These are phyloP conservation scores for Stratiomys singularior DNA, from an alignment of 2,888 invertebrate genomes.

Conservation along the genomic window DNA sequence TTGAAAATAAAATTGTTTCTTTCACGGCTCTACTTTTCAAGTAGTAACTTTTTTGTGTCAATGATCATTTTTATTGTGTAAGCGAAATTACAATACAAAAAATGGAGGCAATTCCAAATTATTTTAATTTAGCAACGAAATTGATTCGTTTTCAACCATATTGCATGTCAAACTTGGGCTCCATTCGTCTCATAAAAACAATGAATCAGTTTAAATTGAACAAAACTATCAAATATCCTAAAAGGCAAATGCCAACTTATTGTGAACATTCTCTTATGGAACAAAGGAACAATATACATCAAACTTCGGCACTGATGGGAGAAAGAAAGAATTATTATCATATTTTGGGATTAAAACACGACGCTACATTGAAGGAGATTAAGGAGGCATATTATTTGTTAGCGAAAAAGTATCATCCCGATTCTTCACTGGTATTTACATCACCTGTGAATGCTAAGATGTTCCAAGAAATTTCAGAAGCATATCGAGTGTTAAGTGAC, in stretches of 20 bases:
- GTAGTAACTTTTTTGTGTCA: too few species aligned
- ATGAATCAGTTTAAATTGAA: constrained; percentile 38
- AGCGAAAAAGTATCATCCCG: constrained; percentile 63
- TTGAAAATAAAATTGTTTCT: background rate
- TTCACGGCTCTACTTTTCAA: background rate
- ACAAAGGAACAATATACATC: constrained; percentile 13
- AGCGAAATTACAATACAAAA: background rate
- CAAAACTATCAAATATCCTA: constrained; percentile 15
- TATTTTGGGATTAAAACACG: constrained; percentile 58
- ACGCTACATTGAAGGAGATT: constrained; percentile 59
- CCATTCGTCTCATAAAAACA: background rate
- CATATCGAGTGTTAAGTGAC: constrained; percentile 91
- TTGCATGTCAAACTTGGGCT: background rate
- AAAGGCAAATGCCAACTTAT: constrained; percentile 16
- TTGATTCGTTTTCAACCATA: background rate
- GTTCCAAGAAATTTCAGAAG: constrained; percentile 94
- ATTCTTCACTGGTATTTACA: constrained; percentile 54
- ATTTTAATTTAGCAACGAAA: background rate
- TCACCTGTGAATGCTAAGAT: constrained; percentile 57
- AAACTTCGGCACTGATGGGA: constrained; percentile 3
- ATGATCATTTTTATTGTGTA: too few species aligned
- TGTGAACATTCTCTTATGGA: background rate
- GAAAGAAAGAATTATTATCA: constrained; percentile 59
- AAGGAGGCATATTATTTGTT: constrained; percentile 61
- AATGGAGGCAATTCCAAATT: constrained; percentile 17